Evolutionary conservation across 2,888 invertebrate genomes (phyloP).

Genomic region (Pristionchus fissidentatus): DNA sequence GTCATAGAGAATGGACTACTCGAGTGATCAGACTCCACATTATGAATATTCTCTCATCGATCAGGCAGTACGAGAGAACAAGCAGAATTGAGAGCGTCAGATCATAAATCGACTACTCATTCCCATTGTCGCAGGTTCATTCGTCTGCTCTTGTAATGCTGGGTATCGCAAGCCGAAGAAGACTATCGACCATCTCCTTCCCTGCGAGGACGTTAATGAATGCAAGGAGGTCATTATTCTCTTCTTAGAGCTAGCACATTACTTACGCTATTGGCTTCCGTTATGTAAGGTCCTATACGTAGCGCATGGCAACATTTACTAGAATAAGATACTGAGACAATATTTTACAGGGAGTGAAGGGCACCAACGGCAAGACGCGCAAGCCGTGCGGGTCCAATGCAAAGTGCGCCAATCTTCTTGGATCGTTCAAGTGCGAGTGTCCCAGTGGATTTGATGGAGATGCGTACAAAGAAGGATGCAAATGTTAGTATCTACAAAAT

Average conservation of each 20-base stretch:
- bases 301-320: no score
- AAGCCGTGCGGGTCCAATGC: slow-evolving; percentile 64
- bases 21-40: background rate
- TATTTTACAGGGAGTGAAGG: background rate
- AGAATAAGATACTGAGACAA: background rate
- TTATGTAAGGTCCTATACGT: no score
- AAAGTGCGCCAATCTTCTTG: slow-evolving; percentile 58
- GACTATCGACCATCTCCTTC: slow-evolving; percentile 9
- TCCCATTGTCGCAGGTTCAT: slow-evolving; percentile 16
- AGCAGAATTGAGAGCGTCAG: no score
- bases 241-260: background rate
- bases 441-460: slow-evolving; percentile 79
- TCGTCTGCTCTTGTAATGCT: slow-evolving; percentile 34
- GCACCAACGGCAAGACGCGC: background rate
- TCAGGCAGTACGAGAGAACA: no score
- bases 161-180: slow-evolving; percentile 50
- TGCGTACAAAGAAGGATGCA: slow-evolving; percentile 37
- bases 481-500: background rate
- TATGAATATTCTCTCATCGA: no score
- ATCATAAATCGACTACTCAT: background rate
- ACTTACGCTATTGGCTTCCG: background rate
- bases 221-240: slow-evolving; percentile 14
- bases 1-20: background rate
- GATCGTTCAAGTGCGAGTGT: slow-evolving; percentile 77
- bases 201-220: slow-evolving; percentile 20